Percentiles rank a stretch among this genome's conserved stretches.
These are phyloP conservation scores for Leuctra nigra DNA, from an alignment of 2,888 invertebrate genomes.

Conservation along the genomic window DNA sequence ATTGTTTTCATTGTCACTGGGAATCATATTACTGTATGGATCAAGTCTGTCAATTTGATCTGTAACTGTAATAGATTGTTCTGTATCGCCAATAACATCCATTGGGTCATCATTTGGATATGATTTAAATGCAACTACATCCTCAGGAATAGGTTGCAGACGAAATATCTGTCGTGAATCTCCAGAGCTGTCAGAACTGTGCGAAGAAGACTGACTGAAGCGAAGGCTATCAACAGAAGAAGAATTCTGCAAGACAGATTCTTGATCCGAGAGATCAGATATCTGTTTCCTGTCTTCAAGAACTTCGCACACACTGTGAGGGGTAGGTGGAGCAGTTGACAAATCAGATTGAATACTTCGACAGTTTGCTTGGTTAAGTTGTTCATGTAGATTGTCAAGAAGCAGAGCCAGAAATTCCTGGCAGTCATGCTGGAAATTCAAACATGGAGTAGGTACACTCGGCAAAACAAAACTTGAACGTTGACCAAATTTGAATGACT, in stretches of 20 bases:
- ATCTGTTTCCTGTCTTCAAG: constrained; percentile 20
- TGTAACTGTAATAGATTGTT: constrained; percentile 28
- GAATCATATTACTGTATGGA: constrained; percentile 7
- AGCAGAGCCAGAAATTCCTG: constrained; percentile 58
- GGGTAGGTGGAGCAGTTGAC: constrained; percentile 25
- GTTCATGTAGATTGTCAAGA: constrained; percentile 54
- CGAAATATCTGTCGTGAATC: constrained; percentile 29
- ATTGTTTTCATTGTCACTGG: neutral
- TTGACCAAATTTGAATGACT: too few relatives aligned
- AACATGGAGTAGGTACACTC: too few relatives aligned
- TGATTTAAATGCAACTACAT: constrained; percentile 27
- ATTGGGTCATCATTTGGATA: constrained; percentile 12
- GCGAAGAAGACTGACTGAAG: constrained; percentile 28
- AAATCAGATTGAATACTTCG: constrained; percentile 27
- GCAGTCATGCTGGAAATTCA: constrained; percentile 57
- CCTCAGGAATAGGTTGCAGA: constrained; percentile 33
- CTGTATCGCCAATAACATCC: neutral
- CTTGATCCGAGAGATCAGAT: constrained; percentile 17
- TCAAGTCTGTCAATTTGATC: constrained; percentile 25
- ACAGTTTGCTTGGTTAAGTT: constrained; percentile 44
- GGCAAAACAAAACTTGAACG: too few relatives aligned
- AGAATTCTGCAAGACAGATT: constrained; percentile 16
- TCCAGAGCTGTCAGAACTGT: constrained; percentile 30
- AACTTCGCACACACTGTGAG: constrained; percentile 25
- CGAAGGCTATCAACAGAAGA: constrained; percentile 17